These are phyloP conservation scores for Coilia nasus DNA, from an alignment of 2,797 vertebrate species.

Conservation along the genomic window DNA sequence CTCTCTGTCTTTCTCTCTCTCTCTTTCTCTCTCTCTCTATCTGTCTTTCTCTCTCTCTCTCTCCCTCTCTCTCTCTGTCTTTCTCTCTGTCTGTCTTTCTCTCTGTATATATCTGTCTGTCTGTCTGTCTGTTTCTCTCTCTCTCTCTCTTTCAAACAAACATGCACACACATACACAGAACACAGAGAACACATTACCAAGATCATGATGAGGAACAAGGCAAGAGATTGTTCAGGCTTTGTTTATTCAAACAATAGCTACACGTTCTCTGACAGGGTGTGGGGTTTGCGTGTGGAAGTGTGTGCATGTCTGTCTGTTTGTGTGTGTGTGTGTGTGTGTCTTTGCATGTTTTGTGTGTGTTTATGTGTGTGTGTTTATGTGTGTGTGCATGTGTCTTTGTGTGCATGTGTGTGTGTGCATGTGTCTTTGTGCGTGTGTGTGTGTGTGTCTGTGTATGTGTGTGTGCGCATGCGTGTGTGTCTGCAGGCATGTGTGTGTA, in stretches of 20 bases:
- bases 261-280: not conserved
- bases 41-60: too few relatives aligned
- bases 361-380: not conserved
- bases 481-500: not conserved
- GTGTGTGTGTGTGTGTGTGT: conserved; percentile 6
- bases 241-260: conserved; percentile 31
- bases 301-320: not conserved
- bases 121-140: too few relatives aligned
- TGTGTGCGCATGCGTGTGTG: conserved; percentile 26
- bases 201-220: conserved; percentile 38
- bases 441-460: not conserved
- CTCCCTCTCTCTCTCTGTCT: too few relatives aligned
- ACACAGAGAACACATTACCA: conserved; percentile 28
- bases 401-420: not conserved
- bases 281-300: not conserved
- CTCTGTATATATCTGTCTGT: too few relatives aligned
- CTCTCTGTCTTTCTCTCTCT: too few relatives aligned
- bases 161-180: conserved; percentile 12
- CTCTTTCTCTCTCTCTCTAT: too few relatives aligned
- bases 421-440: not conserved
- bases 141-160: not conserved
- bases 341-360: conserved; percentile 28
- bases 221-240: conserved; percentile 38
- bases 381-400: conserved; percentile 33
- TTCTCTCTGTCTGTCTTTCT: too few relatives aligned